Evolutionary conservation across 2,888 invertebrate genomes (phyloP), one percentile per base, ranked within the genome.

Genomic region (Nebria salina): DNA sequence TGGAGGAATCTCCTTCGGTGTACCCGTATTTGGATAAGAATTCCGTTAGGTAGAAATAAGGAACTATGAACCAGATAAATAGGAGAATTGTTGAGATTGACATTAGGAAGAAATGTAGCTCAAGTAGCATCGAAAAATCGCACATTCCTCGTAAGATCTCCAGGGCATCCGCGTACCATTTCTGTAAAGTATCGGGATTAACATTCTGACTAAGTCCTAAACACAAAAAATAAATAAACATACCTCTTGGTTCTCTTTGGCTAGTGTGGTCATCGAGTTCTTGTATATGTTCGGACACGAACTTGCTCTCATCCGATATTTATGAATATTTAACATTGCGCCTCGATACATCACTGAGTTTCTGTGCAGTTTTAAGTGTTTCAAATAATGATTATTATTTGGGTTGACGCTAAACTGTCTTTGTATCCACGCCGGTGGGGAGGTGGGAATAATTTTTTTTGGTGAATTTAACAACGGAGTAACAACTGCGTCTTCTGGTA

Each of bases 51-150:
- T 97, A 98, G 88, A 98, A 96, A 90, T 98, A 98, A 13, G 98
- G 97, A 82, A 98, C 96, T 86, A 98, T 98, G 89, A 96, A 96
- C 95, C 97, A 97, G 86, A 95, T 93, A 89, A 98, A 98, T 76
- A 98, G 91, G 77, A 97, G 91, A 85, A 97, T 93, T 84, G 97
- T 97, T 77, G 97, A 96, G 15, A 97, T 86, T 80, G 96, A 95
- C 86, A 97, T 93, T 72, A 96, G 90, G 83, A 95, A 91, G 89
- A 96, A 97, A 84, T 95, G 95, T 81, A 92, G 89, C 86, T 94
- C 93, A 86, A 93, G 90, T 87, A 96, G 95, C 87, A 96, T 92
- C 34, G 94, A 92, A 85, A 96, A 94, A 89, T 97, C 96, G 88
- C 94, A 93, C 86, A 95, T 94, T 80, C 93, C 93, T 87, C 92